phyloP scores from a whole-genome alignment of 2,888 invertebrate species.

The Pristionchus japonicus region DNA sequence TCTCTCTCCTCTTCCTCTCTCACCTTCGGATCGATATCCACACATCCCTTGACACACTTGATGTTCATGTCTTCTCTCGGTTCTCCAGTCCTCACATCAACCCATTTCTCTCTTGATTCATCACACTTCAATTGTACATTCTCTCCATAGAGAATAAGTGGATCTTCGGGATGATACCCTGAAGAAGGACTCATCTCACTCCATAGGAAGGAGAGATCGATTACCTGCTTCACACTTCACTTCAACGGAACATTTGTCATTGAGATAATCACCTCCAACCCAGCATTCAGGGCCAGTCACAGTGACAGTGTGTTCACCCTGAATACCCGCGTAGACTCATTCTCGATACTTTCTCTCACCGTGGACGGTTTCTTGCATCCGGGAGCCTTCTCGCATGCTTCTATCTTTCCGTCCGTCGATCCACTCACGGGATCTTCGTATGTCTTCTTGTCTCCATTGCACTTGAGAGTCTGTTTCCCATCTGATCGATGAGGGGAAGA shows the following conservation, averaged over 20 bases:
- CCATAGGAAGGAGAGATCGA: neutral
- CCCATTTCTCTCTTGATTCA: neutral
- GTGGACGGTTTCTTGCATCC: constrained; percentile 23
- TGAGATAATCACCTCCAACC: constrained; percentile 2
- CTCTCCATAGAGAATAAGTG: neutral
- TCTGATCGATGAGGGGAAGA: neutral
- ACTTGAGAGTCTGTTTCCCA: constrained; percentile 28
- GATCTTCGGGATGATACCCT: constrained; percentile 40
- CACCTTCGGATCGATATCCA: constrained; percentile 19
- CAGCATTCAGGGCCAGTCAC: neutral
- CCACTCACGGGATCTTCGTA: neutral
- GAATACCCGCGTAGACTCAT: neutral
- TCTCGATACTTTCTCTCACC: neutral
- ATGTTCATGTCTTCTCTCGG: neutral
- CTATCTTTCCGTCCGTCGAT: neutral
- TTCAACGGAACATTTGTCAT: constrained; percentile 5
- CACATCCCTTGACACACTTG: constrained; percentile 29
- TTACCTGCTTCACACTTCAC: constrained; percentile 16
- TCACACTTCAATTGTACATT: neutral
- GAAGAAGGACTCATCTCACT: neutral
- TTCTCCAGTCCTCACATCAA: neutral
- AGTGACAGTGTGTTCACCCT: neutral
- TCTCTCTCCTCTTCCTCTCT: neutral
- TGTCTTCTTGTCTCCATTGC: constrained; percentile 15
- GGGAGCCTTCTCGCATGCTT: constrained; percentile 21